Evolutionary conservation across 2,797 vertebrate genomes (phyloP).

Genomic region (Lagodon rhomboides): DNA sequence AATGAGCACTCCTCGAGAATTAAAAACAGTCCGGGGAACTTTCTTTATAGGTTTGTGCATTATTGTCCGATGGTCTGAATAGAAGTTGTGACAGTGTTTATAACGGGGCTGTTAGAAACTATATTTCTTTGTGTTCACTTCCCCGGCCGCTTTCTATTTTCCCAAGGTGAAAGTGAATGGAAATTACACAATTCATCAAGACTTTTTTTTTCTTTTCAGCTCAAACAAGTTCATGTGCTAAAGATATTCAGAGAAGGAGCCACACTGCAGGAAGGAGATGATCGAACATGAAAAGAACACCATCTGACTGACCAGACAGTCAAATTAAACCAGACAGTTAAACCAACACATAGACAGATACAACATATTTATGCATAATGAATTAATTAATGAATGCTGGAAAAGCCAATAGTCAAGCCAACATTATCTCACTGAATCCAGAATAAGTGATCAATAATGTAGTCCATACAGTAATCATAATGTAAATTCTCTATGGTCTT

Average conservation of each 20-base stretch:
- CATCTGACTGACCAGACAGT: not conserved
- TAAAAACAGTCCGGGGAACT: slow-evolving; percentile 64
- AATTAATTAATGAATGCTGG: not conserved
- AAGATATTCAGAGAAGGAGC: not conserved
- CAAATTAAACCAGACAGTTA: not conserved
- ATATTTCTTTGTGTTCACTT: slow-evolving; percentile 33
- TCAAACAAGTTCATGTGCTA: slow-evolving; percentile 3
- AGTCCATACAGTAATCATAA: not conserved
- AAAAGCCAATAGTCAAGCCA: not conserved
- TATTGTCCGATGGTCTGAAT: slow-evolving; percentile 45
- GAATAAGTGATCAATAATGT: not conserved
- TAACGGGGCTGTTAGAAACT: not conserved
- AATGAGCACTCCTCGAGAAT: slow-evolving; percentile 66
- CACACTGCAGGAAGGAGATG: not conserved
- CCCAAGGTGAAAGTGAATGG: slow-evolving; percentile 14
- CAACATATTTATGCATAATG: not conserved
- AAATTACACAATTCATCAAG: slow-evolving; percentile 41
- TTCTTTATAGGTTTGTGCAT: slow-evolving; percentile 54
- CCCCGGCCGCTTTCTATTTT: slow-evolving; percentile 16
- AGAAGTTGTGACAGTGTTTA: slow-evolving; percentile 37
- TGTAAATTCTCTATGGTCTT: slow-evolving; percentile 2
- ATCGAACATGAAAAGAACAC: not conserved
- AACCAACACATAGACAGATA: not conserved
- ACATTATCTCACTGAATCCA: not conserved
- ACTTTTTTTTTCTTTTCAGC: not conserved